phyloP scores from a whole-genome alignment of 30 jellyfish, hydroid and myxozoan genomes.

The Catostylus mosaicus region DNA sequence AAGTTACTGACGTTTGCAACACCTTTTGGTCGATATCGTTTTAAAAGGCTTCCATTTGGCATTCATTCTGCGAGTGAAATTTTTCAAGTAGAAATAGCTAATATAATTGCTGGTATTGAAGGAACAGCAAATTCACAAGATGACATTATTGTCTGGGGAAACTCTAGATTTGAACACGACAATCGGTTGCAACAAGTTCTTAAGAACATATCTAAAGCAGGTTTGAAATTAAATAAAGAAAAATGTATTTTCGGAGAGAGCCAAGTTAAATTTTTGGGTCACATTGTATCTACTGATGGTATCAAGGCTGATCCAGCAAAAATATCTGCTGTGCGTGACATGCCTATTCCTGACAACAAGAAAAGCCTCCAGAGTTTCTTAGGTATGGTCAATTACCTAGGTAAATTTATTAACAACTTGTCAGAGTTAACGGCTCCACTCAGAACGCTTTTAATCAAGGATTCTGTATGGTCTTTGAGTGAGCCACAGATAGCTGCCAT shows the following conservation, averaged over 20 bases:
- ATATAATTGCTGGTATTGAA: conserved; percentile 46
- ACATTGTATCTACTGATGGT: conserved; percentile 32
- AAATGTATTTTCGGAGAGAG: conserved; percentile 25
- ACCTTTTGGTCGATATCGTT: conserved; percentile 78
- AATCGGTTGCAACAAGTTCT: conserved; percentile 11
- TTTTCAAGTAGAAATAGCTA: conserved; percentile 49
- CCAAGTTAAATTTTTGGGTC: conserved; percentile 30
- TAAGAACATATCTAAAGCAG: conserved; percentile 24
- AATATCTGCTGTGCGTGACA: conserved; percentile 38
- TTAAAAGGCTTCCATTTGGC: conserved; percentile 76
- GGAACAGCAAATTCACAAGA: conserved; percentile 60
- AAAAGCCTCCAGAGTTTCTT: conserved; percentile 60
- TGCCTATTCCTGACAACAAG: conserved; percentile 33
- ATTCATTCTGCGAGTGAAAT: conserved; percentile 74
- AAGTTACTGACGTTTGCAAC: conserved; percentile 68
- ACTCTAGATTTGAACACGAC: conserved; percentile 32
- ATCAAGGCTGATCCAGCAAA: conserved; percentile 53
- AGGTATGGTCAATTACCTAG: conserved; percentile 70
- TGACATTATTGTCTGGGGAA: conserved; percentile 58
- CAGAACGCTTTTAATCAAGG: conserved; percentile 42
- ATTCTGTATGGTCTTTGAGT: conserved; percentile 1
- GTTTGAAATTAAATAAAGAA: conserved; percentile 53
- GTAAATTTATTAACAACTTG: conserved; percentile 36
- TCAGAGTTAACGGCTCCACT: conserved; percentile 56
- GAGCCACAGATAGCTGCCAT: conserved; percentile 41